Conservation (phyloP, 2,113 vertebrate species). For the Geothlypis trichas region DNA sequence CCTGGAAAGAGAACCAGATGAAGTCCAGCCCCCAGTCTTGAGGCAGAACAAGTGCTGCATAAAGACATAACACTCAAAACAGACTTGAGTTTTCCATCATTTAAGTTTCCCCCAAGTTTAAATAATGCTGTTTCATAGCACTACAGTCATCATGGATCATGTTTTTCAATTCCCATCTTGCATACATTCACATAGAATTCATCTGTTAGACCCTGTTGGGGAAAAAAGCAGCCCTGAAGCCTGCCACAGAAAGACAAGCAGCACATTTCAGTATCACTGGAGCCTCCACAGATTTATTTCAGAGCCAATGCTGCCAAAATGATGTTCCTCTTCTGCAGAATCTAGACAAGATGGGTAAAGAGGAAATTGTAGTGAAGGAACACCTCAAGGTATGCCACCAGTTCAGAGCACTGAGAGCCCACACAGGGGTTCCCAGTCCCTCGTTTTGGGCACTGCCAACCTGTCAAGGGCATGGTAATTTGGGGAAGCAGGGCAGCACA, state of each 20-base stretch:
- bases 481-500: not conserved
- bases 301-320: not conserved
- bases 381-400: not conserved
- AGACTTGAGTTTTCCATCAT: not conserved
- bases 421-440: fast-evolving
- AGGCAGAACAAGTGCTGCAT: not conserved
- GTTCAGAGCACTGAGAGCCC: not conserved
- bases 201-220: not conserved
- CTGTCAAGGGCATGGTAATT: not conserved
- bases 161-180: not conserved
- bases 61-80: not conserved
- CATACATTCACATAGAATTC: fast-evolving
- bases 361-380: not conserved
- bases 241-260: not conserved
- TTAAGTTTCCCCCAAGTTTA: not conserved
- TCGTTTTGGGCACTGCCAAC: not conserved
- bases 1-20: not conserved
- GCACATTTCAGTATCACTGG: not conserved
- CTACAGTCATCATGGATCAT: fast-evolving
- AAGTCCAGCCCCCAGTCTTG: not conserved
- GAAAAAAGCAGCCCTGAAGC: not conserved
- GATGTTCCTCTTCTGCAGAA: fast-evolving
- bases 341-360: not conserved
- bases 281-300: not conserved
- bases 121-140: not conserved